phyloP scores from a whole-genome alignment of 92 coral and sea anemone species.

The Galaxea fascicularis region DNA sequence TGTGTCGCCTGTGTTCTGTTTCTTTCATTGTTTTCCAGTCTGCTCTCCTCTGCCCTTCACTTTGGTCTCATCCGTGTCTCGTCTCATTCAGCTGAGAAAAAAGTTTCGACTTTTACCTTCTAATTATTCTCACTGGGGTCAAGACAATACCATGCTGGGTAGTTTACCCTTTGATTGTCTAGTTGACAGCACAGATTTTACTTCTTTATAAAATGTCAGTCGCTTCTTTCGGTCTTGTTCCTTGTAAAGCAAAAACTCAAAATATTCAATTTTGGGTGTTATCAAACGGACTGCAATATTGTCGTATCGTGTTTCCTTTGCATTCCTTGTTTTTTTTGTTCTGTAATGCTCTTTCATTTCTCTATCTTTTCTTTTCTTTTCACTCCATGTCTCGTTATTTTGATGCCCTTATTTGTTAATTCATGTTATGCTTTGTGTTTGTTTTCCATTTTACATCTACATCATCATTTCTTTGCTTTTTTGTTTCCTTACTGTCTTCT shows the following conservation, averaged over 20 bases:
- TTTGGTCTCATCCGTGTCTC: constrained; percentile 83
- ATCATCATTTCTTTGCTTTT: neutral
- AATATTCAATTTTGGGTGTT: no score
- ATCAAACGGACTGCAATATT: neutral
- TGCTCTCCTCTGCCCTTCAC: constrained; percentile 86
- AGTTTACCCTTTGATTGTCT: neutral
- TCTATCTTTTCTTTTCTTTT: constrained; percentile 14
- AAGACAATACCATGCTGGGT: constrained; percentile 67
- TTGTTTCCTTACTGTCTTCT: neutral
- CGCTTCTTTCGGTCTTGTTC: no score
- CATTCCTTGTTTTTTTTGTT: neutral
- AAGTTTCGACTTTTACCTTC: constrained; percentile 72
- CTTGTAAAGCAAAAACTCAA: no score
- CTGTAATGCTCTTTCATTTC: neutral
- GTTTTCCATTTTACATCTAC: neutral
- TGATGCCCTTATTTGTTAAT: neutral
- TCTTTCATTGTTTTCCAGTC: constrained; percentile 66
- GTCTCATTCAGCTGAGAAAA: constrained; percentile 89
- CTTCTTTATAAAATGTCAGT: no score
- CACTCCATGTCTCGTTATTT: neutral
- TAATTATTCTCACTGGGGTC: constrained; percentile 52
- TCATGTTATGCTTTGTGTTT: neutral
- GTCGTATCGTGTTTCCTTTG: neutral
- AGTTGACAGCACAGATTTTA: neutral
- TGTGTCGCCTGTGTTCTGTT: constrained; percentile 27